A percentile compares a stretch with the other conserved stretches of the same genome.
Evolutionary conservation across 1,140 invertebrate species (phyloP).

Genomic region (Dendrolimus kikuchii): DNA sequence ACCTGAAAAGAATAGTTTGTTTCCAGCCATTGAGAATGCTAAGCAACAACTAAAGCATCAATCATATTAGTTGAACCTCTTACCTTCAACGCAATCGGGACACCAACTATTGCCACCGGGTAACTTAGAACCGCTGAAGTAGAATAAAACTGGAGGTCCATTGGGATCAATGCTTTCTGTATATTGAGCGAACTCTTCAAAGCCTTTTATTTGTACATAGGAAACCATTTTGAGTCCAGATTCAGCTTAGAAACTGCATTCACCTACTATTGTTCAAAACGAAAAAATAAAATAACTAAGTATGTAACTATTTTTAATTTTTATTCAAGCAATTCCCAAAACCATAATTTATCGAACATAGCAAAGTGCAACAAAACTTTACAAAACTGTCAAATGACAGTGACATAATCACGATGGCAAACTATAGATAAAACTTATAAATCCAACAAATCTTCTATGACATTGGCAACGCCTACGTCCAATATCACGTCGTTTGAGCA

Average conservation of each 20-base stretch:
- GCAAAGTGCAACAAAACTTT: no score
- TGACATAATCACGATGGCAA: no score
- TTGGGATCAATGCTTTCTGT: constrained; percentile 33
- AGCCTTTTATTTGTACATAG: constrained; percentile 41
- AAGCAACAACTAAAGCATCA: constrained; percentile 3
- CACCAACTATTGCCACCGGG: constrained; percentile 82
- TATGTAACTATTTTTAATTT: no score
- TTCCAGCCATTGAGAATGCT: not conserved
- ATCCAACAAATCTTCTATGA: no score
- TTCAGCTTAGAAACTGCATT: not conserved
- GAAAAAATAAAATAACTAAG: no score
- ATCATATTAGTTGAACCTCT: constrained; percentile 5
- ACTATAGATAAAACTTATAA: no score
- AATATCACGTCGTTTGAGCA: no score
- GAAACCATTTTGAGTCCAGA: constrained; percentile 31
- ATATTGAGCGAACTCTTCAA: constrained; percentile 50
- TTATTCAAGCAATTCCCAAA: no score
- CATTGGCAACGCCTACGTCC: no score
- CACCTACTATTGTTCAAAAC: no score
- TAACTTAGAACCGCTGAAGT: constrained; percentile 79
- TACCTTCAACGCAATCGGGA: constrained; percentile 80
- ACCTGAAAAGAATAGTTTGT: not conserved
- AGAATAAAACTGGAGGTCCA: constrained; percentile 70
- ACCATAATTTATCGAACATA: no score
- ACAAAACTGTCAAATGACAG: no score